Base-by-base conservation (phyloP, 2,113 vertebrate genomes). In the Mobula birostris region DNA sequence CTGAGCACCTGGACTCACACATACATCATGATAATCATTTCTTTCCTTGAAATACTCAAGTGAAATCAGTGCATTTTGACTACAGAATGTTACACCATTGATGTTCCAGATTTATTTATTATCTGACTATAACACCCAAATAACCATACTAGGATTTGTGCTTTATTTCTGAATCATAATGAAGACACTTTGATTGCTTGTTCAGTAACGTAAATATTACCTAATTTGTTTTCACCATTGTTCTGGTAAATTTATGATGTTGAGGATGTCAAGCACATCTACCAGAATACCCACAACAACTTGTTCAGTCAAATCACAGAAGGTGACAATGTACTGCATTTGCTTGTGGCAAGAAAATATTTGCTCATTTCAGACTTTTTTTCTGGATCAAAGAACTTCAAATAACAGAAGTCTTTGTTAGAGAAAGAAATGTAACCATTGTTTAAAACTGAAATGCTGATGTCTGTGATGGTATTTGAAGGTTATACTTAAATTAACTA, bases 241-340 rank as follows among this genome's bases (percentile, higher is more conserved):
- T 66, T 90, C 85, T 19, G 14, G 14, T 68, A 63, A 17, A 68
- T 90, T 90, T 66, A 68, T 90, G 85, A 90, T 32, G 40, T 66
- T n/a, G 14, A 88, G 29, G 27, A 14, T 63, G 63, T 19, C 29
- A 68, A 32, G 1, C 27, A 5, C 27, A 63, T 87, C 21, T 88
- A 11, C 5, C 66, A 61, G 29, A 63, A 66, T 66, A 27, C 85
- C 61, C 27, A 17, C 11, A 63, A 88, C 58, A 66, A 88, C 61
- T 88, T 88, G 85, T 63, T 88, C 58, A 32, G 61, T 66, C 61
- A 90, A 68, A 90, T 66, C n/a, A 90, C 85, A 68, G 29, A 66
- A 32, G 85, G 66, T 6, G 61, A 63, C 61, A 12, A 66, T 0
- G 29, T 32, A 90, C 61, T 7, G 12, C 15, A 90, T 66, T n/a